These are phyloP conservation scores for human DNA, from an alignment of 2,113 vertebrate species.

Conservation along the genomic window GRCh38 chr4:136005001-136005500, in stretches of 20 bases:
- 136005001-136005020: no score
- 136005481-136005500: background rate
- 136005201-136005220: background rate
- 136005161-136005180: background rate
- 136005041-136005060: no score
- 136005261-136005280: background rate
- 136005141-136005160: background rate
- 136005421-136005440: background rate
- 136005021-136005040: no score
- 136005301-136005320: background rate
- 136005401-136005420: background rate
- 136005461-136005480: background rate
- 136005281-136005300: background rate
- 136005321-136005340: background rate
- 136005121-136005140: background rate
- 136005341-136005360: background rate
- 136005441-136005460: background rate
- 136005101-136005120: conserved; percentile 95
- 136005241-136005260: background rate
- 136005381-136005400: background rate
- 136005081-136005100: no score
- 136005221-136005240: background rate
- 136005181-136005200: background rate
- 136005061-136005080: no score
- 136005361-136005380: background rate